Conservation (phyloP, 2,888 invertebrate species). For the Callinectes sapidus region DNA sequence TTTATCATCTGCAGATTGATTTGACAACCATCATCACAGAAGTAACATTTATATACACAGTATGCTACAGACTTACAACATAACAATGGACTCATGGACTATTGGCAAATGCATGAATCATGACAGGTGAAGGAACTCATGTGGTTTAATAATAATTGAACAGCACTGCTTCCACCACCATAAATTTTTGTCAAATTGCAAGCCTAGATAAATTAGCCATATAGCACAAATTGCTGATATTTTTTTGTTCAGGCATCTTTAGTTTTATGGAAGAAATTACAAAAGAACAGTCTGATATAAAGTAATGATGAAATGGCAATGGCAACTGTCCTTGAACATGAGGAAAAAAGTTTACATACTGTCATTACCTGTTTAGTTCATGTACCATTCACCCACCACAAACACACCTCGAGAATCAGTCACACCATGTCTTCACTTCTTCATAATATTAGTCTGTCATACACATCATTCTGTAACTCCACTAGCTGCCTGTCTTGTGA, state of each 20-base stretch:
- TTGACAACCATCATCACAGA: conserved; percentile 8
- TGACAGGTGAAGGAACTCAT: neutral
- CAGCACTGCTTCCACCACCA: neutral
- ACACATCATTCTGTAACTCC: neutral
- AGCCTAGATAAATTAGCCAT: neutral
- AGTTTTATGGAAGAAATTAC: neutral
- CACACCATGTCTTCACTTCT: neutral
- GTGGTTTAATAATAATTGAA: neutral
- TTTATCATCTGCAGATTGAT: conserved; percentile 17
- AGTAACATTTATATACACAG: conserved; percentile 15
- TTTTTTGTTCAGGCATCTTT: neutral
- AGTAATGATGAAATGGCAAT: neutral
- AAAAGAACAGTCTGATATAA: neutral
- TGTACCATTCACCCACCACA: conserved; percentile 3
- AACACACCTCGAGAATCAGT: neutral
- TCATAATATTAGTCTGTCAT: neutral
- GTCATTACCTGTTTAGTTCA: neutral
- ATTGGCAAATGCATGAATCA: neutral
- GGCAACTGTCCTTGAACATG: neutral
- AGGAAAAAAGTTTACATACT: neutral
- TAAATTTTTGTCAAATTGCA: neutral
- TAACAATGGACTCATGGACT: neutral
- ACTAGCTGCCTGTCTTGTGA: neutral
- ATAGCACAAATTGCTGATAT: neutral
- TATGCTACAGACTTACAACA: conserved; percentile 16